Evolutionary conservation across 2,797 vertebrate genomes (phyloP).

Genomic region (Myioborus melanocephalus): DNA sequence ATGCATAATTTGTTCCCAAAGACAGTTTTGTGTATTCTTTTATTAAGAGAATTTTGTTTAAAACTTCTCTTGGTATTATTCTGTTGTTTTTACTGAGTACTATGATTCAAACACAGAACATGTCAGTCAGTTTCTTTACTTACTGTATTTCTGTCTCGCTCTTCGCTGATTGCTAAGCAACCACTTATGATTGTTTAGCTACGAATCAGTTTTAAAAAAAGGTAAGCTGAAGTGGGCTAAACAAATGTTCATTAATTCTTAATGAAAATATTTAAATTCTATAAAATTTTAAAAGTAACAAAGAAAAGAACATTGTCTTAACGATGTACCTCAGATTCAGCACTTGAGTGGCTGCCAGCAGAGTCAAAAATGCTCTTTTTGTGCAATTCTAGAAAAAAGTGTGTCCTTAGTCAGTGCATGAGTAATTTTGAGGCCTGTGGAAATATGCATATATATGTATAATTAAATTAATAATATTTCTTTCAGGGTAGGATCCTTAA

Average conservation of each 20-base stretch:
- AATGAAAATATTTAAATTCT: constrained; percentile 3
- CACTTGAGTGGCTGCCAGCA: neutral
- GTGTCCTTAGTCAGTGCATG: neutral
- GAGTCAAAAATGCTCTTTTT: neutral
- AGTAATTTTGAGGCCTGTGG: neutral
- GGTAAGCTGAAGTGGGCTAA: constrained; percentile 3
- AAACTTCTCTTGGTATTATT: neutral
- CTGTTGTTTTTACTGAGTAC: constrained; percentile 32
- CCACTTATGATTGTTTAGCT: constrained; percentile 33
- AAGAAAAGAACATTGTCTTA: neutral
- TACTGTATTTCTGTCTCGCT: constrained; percentile 52
- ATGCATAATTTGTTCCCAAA: constrained; percentile 14
- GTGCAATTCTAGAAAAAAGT: neutral
- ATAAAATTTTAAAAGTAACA: constrained; percentile 10
- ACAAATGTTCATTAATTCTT: constrained; percentile 7
- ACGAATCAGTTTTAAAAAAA: neutral
- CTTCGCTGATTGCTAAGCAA: constrained; percentile 64
- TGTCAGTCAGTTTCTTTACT: constrained; percentile 47
- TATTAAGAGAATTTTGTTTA: constrained; percentile 38
- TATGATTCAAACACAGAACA: constrained; percentile 11
- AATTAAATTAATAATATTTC: neutral
- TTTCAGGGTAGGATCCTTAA: neutral
- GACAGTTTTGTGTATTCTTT: neutral
- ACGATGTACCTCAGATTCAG: neutral
- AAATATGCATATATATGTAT: neutral